These are phyloP conservation scores for Enteromius afrohamiltoni DNA, from an alignment of 2,797 vertebrate species.

Conservation along the genomic window DNA sequence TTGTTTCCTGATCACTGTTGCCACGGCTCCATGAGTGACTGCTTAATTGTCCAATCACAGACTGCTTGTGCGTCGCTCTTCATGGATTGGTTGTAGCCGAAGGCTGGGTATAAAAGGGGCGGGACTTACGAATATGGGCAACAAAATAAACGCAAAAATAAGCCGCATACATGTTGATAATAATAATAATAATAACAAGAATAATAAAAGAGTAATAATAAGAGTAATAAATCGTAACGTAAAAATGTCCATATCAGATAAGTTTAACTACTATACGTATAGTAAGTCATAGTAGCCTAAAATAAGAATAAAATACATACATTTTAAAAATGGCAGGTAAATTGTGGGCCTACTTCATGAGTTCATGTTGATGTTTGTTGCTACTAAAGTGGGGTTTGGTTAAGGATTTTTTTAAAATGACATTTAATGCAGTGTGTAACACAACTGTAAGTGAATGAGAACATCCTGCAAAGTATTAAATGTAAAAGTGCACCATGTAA, in stretches of 20 bases:
- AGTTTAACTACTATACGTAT: not conserved
- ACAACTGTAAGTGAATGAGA: no score
- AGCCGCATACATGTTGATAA: not conserved
- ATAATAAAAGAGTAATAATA: no score
- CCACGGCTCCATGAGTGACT: conserved; percentile 10
- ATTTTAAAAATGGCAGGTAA: no score
- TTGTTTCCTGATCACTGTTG: conserved; percentile 40
- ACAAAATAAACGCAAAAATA: not conserved
- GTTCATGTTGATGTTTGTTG: not conserved
- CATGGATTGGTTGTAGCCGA: not conserved
- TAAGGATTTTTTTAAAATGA: no score
- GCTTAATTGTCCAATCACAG: conserved; percentile 21
- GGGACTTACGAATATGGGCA: not conserved
- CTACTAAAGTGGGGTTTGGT: not conserved
- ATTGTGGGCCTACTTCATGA: not conserved
- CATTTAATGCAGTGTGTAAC: no score
- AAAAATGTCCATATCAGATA: not conserved
- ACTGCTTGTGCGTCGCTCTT: not conserved
- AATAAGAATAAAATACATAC: no score
- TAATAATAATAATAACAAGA: not conserved
- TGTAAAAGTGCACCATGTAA: no score
- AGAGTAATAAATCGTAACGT: not conserved
- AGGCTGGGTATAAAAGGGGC: not conserved
- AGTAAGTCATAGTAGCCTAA: no score
- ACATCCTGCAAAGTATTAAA: no score